A percentile compares a stretch with the other conserved stretches of the same genome.
phyloP scores from a whole-genome alignment of 1,140 invertebrate genomes.

The Dolichoris vasculosae region DNA sequence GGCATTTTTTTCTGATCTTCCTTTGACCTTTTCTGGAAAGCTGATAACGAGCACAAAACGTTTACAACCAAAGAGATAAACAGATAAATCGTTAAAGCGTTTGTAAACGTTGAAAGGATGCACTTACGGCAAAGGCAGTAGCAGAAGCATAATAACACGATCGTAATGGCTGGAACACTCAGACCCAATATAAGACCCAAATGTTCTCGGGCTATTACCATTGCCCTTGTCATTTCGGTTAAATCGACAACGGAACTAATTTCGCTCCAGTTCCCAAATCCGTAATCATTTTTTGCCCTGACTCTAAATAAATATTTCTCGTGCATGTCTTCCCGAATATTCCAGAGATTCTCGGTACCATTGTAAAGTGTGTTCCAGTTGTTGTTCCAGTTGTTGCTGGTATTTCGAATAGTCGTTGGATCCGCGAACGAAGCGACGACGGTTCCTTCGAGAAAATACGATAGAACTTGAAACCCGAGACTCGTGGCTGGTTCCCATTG shows the following conservation, averaged over 20 bases:
- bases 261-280: conserved; percentile 82
- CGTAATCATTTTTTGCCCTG: conserved; percentile 85
- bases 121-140: conserved; percentile 70
- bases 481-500: conserved; percentile 81
- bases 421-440: conserved; percentile 57
- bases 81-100: neutral
- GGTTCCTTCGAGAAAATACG: conserved; percentile 78
- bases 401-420: conserved; percentile 28
- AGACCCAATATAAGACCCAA: conserved; percentile 78
- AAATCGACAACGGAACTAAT: conserved; percentile 78
- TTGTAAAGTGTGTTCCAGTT: conserved; percentile 86
- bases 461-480: conserved; percentile 79
- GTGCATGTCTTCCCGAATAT: conserved; percentile 80
- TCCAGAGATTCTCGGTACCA: conserved; percentile 87
- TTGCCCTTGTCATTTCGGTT: conserved; percentile 74
- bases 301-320: conserved; percentile 84
- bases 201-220: conserved; percentile 77
- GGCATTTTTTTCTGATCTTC: conserved; percentile 78
- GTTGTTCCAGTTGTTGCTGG: conserved; percentile 76
- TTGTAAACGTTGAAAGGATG: neutral
- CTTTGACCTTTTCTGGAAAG: conserved; percentile 73
- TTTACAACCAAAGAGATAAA: neutral
- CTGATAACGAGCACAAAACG: conserved; percentile 55
- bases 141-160: conserved; percentile 68
- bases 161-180: conserved; percentile 74